Evolutionary conservation across 2,797 vertebrate genomes (phyloP), one percentile per base, ranked within the genome.

Genomic region (Acrossocheilus wenchowensis): DNA sequence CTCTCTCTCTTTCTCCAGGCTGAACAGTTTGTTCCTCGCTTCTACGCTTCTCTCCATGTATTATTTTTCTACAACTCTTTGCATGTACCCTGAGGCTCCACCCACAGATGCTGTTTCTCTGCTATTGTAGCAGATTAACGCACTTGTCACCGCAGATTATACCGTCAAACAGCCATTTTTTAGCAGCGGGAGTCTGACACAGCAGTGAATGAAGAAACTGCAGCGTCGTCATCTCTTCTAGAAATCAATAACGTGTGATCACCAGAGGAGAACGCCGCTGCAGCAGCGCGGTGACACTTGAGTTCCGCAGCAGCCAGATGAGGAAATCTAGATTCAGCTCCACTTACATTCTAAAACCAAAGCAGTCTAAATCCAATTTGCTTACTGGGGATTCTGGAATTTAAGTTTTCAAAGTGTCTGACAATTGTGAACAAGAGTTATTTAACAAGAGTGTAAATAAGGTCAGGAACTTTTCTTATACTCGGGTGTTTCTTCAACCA

Each of bases 111-210:
- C 89, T 88, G 75, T 82, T 88, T 81, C 82, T 85, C 68, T 45
- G 82, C 89, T 89, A 87, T 87, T 91, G 88, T 90, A 87, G 86
- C 87, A 90, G 88, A 92, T 92, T 88, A 91, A 90, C 88, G 85
- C 90, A 85, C 88, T 88, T 92, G 92, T 91, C 90, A 91, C 48
- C 60, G 57, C 84, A 86, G 89, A 92, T 89, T 89, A 89, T 36
- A 30, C 78, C 71, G 82, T 87, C 88, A 87, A 81, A 86, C 39
- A 34, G 62, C 85, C 85, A 82, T 80, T 87, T 69, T 85, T 87
- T 84, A 74, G 71, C 71, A 87, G 87, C 75, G 14, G 85, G 86
- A 89, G 68, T 79, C 83, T 85, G 89, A 78, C 78, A 66, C 73
- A 69, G 77, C 69, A 84, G 78, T 80, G 69, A 57, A 48, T 77